Evolutionary conservation across 2,888 invertebrate species (phyloP).

Genomic region (Tanytarsus gracilentus): DNA sequence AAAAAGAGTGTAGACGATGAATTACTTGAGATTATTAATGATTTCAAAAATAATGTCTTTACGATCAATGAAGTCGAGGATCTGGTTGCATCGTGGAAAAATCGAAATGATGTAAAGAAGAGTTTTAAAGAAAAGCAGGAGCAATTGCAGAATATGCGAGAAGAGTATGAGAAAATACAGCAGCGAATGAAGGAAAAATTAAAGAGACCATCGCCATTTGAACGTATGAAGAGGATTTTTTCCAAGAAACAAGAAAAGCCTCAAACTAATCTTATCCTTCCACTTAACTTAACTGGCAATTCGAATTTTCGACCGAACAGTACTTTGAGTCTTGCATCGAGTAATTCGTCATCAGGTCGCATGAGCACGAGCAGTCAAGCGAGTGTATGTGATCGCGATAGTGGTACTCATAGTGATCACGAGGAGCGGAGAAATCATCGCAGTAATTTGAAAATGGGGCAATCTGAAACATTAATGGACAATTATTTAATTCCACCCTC

Average conservation of each 20-base stretch:
- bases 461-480: slow-evolving; percentile 44
- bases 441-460: slow-evolving; percentile 37
- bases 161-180: slow-evolving; percentile 74
- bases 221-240: slow-evolving; percentile 56
- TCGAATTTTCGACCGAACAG: slow-evolving; percentile 53
- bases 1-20: slow-evolving; percentile 54
- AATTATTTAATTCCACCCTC: slow-evolving; percentile 56
- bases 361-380: slow-evolving; percentile 65
- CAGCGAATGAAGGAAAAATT: slow-evolving; percentile 63
- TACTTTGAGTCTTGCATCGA: slow-evolving; percentile 57
- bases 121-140: slow-evolving; percentile 78
- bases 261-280: slow-evolving; percentile 4
- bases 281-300: slow-evolving; percentile 35
- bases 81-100: slow-evolving; percentile 77
- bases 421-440: slow-evolving; percentile 52
- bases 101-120: slow-evolving; percentile 76
- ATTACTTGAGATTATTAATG: slow-evolving; percentile 75
- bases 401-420: slow-evolving; percentile 75
- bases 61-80: slow-evolving; percentile 77
- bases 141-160: slow-evolving; percentile 68
- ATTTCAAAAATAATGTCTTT: slow-evolving; percentile 81
- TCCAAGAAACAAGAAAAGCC: slow-evolving; percentile 16
- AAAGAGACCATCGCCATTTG: slow-evolving; percentile 72
- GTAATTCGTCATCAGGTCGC: slow-evolving; percentile 63
- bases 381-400: slow-evolving; percentile 72